Conservation (phyloP, 1,140 invertebrate genomes). For the Drosophila simulans region DNA sequence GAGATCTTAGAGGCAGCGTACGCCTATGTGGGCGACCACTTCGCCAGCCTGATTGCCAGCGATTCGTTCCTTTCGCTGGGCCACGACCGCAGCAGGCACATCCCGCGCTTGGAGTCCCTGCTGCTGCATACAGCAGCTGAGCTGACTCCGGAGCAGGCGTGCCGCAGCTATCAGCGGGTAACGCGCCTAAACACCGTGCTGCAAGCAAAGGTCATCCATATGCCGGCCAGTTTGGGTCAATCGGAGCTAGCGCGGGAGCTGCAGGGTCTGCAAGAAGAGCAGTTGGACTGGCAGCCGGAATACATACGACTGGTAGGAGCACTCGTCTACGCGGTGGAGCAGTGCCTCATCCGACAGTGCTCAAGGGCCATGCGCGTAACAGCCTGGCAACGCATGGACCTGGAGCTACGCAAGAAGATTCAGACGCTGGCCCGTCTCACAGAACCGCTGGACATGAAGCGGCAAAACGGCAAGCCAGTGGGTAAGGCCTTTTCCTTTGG, state of each 20-base stretch:
- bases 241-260: slow-evolving; percentile 73
- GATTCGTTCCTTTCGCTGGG: slow-evolving; percentile 88
- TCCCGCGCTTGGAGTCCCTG: slow-evolving; percentile 88
- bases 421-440: slow-evolving; percentile 87
- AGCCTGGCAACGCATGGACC: slow-evolving; percentile 88
- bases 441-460: slow-evolving; percentile 73
- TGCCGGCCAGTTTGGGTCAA: slow-evolving; percentile 72
- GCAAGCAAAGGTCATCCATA: slow-evolving; percentile 78
- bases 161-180: slow-evolving; percentile 87
- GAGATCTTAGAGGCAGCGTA: slow-evolving; percentile 89
- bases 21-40: slow-evolving; percentile 88
- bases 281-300: slow-evolving; percentile 83
- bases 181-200: slow-evolving; percentile 79
- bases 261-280: slow-evolving; percentile 80
- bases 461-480: slow-evolving; percentile 65
- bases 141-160: slow-evolving; percentile 89
- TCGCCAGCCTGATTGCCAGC: slow-evolving; percentile 87
- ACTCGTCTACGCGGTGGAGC: slow-evolving; percentile 86
- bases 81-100: slow-evolving; percentile 88
- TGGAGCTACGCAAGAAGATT: slow-evolving; percentile 86
- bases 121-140: slow-evolving; percentile 88
- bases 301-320: slow-evolving; percentile 84
- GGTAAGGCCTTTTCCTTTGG: slow-evolving; percentile 76
- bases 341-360: slow-evolving; percentile 87
- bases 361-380: slow-evolving; percentile 87